Conservation (phyloP, 2,113 vertebrate genomes). For the Oreochromis aureus region DNA sequence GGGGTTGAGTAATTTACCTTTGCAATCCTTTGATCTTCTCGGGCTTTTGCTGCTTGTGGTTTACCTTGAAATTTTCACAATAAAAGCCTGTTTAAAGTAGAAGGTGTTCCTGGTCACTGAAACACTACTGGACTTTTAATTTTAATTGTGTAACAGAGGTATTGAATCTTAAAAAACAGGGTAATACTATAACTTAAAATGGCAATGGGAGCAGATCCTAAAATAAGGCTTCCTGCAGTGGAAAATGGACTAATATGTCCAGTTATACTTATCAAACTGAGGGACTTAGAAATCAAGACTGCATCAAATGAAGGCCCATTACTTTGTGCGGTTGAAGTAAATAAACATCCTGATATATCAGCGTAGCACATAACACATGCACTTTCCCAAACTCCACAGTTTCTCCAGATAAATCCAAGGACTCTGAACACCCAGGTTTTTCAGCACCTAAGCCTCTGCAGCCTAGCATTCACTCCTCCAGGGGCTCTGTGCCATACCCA, state of each 20-base stretch:
- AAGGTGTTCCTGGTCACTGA: neutral
- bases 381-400: neutral
- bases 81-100: neutral
- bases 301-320: neutral
- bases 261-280: neutral
- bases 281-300: neutral
- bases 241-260: neutral
- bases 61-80: neutral
- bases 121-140: neutral
- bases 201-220: neutral
- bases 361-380: neutral
- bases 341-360: neutral
- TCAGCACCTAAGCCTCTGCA: conserved; percentile 78
- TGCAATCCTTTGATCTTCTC: neutral
- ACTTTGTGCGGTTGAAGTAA: neutral
- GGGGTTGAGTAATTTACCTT: neutral
- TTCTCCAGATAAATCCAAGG: conserved; percentile 86
- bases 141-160: neutral
- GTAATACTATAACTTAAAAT: neutral
- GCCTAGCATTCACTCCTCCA: conserved; percentile 74
- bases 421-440: conserved; percentile 72
- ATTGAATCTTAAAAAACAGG: neutral
- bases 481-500: conserved; percentile 75
- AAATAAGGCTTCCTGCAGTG: neutral
- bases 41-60: neutral